Percentiles rank a stretch among this genome's conserved stretches.
These are phyloP conservation scores for Heptranchias perlo DNA, from an alignment of 2,113 vertebrate genomes.

Conservation along the genomic window DNA sequence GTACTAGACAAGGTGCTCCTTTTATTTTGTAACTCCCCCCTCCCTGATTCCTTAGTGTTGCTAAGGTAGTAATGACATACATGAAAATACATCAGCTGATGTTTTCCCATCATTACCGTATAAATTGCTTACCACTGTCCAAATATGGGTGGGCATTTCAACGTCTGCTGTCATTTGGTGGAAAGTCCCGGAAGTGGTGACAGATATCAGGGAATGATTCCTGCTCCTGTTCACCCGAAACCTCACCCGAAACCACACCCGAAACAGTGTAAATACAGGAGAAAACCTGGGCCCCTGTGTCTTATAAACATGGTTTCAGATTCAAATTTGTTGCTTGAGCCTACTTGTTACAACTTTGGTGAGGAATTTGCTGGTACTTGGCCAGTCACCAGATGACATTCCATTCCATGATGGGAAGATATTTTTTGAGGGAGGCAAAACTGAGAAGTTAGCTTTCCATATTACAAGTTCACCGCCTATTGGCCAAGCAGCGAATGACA, in stretches of 20 bases:
- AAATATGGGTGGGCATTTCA: neutral
- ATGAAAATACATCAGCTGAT: neutral
- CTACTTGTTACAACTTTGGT: neutral
- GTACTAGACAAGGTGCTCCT: neutral
- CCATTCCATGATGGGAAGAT: neutral
- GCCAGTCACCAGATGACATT: neutral
- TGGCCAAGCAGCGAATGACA: neutral
- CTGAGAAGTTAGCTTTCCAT: neutral
- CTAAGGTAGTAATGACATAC: neutral
- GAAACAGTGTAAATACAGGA: neutral
- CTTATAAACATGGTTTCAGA: neutral
- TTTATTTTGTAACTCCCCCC: neutral
- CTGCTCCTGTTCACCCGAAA: neutral
- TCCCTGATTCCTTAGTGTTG: neutral
- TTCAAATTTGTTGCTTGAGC: neutral
- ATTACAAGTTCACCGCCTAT: neutral
- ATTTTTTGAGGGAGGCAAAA: neutral
- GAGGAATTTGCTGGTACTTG: neutral
- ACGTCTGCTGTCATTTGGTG: neutral
- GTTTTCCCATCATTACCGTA: neutral
- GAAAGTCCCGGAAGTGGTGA: neutral
- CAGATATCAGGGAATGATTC: neutral
- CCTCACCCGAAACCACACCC: neutral
- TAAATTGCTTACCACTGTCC: neutral
- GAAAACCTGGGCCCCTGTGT: neutral